phyloP scores from a whole-genome alignment of 2,888 invertebrate species.

The Schrankia costaestrigalis region DNA sequence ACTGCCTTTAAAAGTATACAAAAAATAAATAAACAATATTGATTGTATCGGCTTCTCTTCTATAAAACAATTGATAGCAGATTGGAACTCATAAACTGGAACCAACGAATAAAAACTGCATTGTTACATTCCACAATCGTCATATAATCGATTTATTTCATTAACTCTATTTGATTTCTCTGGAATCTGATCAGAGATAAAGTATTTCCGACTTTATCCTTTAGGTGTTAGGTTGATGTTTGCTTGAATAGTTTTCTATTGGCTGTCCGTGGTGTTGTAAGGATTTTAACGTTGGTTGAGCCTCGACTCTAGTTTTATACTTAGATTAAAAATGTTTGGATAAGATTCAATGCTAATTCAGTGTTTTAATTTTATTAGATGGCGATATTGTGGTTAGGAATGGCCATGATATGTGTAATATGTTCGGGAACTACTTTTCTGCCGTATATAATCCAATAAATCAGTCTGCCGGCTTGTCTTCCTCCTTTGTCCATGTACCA shows the following conservation, averaged over 20 bases:
- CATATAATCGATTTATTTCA: conserved; percentile 50
- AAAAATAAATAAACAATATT: conserved; percentile 5
- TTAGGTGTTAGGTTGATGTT: conserved; percentile 11
- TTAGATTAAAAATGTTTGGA: conserved; percentile 19
- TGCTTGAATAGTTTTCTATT: conserved; percentile 25
- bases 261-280: conserved; percentile 39
- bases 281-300: conserved; percentile 41
- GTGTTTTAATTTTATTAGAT: no score
- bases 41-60: conserved; percentile 1
- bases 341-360: conserved; percentile 5
- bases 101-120: conserved; percentile 25
- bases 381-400: no score
- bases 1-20: no score
- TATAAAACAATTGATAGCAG: conserved; percentile 22
- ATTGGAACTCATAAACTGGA: conserved; percentile 26
- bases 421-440: no score
- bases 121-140: conserved; percentile 31
- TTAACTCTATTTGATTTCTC: conserved; percentile 34
- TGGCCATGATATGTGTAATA: no score
- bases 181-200: conserved; percentile 3
- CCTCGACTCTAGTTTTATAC: conserved; percentile 22
- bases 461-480: no score
- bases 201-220: conserved; percentile 8
- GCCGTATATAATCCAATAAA: no score
- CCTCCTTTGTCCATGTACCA: no score